These are phyloP conservation scores for Riptortus pedestris DNA, from an alignment of 1,140 invertebrate species.

Conservation along the genomic window DNA sequence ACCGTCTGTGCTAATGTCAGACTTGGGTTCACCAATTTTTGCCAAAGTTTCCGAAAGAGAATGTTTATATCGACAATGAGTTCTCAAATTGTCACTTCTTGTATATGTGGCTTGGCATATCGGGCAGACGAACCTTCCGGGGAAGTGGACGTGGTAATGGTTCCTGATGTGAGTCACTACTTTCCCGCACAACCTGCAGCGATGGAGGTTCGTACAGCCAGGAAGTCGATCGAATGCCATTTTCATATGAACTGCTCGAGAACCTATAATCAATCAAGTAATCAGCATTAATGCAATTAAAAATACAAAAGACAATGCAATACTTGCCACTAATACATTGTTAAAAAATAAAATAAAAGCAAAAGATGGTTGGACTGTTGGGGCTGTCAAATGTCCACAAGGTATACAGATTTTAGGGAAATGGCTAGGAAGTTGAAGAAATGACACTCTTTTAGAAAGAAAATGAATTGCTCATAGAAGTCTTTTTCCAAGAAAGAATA, in stretches of 20 bases:
- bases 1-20: slow-evolving; percentile 8
- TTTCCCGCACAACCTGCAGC: slow-evolving; percentile 82
- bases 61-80: slow-evolving; percentile 81
- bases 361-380: too few species aligned
- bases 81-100: slow-evolving; percentile 75
- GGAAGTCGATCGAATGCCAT: slow-evolving; percentile 79
- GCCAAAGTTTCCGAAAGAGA: slow-evolving; percentile 37
- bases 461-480: too few species aligned
- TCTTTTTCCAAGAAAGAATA: too few species aligned
- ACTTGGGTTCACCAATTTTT: slow-evolving; percentile 13
- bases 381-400: too few species aligned
- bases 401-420: too few species aligned
- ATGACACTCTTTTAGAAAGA: too few species aligned
- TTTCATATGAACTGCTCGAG: slow-evolving; percentile 83
- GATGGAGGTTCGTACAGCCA: slow-evolving; percentile 70
- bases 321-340: too few species aligned
- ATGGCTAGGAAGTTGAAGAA: too few species aligned
- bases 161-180: slow-evolving; percentile 84
- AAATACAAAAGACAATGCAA: too few species aligned
- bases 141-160: slow-evolving; percentile 84
- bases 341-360: too few species aligned
- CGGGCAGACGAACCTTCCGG: slow-evolving; percentile 75
- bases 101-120: slow-evolving; percentile 76
- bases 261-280: too few species aligned
- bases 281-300: too few species aligned